Percentiles rank a stretch among this genome's conserved stretches.
phyloP scores from a whole-genome alignment of 2,113 vertebrate genomes.

The Pelusios castaneus region DNA sequence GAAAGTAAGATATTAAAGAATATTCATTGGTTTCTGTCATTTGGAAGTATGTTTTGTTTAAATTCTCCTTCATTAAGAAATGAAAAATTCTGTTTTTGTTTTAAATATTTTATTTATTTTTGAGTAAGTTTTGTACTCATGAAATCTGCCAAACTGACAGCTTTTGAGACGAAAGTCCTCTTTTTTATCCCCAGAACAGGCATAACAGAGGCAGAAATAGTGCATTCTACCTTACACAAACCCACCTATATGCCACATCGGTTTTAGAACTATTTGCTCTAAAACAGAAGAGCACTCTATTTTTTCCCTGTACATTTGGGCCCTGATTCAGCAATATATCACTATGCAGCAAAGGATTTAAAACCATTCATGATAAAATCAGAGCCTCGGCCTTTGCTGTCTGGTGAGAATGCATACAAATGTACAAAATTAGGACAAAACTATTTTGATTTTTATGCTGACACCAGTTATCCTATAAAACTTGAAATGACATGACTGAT shows the following conservation, averaged over 20 bases:
- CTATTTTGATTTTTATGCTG: not conserved
- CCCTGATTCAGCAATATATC: not conserved
- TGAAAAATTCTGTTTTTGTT: not conserved
- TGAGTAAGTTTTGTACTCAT: not conserved
- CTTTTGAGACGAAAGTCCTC: not conserved
- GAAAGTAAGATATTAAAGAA: not conserved
- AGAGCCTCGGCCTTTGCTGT: not conserved
- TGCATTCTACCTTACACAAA: not conserved
- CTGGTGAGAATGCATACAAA: accelerated
- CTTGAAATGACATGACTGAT: not conserved
- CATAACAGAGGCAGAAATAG: not conserved
- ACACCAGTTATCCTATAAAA: not conserved
- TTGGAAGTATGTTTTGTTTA: not conserved
- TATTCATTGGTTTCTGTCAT: not conserved
- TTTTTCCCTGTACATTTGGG: not conserved
- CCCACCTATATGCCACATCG: not conserved
- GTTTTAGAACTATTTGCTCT: not conserved
- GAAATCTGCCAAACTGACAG: not conserved
- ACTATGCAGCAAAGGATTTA: not conserved
- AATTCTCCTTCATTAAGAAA: not conserved
- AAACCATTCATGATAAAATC: not conserved
- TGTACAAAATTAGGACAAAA: not conserved
- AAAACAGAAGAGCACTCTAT: not conserved
- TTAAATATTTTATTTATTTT: not conserved
- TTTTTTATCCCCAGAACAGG: not conserved